phyloP scores from a whole-genome alignment of 2,888 invertebrate species.

The Rutpela maculata region DNA sequence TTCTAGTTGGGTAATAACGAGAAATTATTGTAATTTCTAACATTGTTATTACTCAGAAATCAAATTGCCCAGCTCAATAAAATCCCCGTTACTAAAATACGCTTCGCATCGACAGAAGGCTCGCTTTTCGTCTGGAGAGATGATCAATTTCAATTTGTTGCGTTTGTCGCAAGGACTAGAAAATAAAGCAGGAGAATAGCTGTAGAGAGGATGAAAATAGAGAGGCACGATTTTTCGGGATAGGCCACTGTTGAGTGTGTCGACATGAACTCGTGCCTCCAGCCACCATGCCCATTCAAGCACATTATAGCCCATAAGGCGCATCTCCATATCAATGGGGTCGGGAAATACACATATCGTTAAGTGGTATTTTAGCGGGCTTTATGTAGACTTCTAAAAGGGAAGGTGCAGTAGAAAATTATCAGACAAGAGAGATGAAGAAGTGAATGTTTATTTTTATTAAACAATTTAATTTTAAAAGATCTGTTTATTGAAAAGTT shows the following conservation, averaged over 20 bases:
- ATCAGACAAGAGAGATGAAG: neutral
- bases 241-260: slow-evolving; percentile 7
- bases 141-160: slow-evolving; percentile 33
- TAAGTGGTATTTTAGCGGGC: slow-evolving; percentile 14
- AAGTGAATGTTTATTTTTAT: neutral
- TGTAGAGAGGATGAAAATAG: slow-evolving; percentile 12
- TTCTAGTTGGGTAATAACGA: no score
- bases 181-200: slow-evolving; percentile 12
- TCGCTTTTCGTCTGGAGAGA: slow-evolving; percentile 21
- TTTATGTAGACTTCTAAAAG: neutral
- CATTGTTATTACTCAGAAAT: neutral
- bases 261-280: slow-evolving; percentile 18
- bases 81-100: slow-evolving; percentile 1
- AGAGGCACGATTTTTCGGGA: slow-evolving; percentile 16
- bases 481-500: no score
- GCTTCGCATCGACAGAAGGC: neutral
- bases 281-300: slow-evolving; percentile 49
- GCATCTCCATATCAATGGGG: slow-evolving; percentile 58
- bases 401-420: neutral
- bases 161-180: slow-evolving; percentile 26
- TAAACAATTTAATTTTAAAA: neutral
- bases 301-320: slow-evolving; percentile 55
- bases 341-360: slow-evolving; percentile 22
- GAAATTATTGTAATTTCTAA: no score
- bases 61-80: slow-evolving; percentile 7